Conservation (phyloP, 2,113 vertebrate genomes). For the Vimba vimba region DNA sequence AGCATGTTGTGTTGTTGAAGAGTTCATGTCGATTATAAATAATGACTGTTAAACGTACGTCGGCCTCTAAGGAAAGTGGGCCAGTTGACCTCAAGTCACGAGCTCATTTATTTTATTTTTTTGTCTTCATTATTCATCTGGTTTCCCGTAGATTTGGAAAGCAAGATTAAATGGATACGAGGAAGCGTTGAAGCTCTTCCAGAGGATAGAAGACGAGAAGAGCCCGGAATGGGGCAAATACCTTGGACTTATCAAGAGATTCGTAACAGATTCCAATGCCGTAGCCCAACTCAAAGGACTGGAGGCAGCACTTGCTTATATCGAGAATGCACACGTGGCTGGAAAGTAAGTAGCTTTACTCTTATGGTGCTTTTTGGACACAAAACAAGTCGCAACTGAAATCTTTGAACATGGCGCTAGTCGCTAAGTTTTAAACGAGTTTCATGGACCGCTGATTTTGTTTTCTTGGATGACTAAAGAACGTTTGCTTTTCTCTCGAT, state of each 20-base stretch:
- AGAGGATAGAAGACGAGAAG: constrained; percentile 97
- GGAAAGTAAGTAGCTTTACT: constrained; percentile 86
- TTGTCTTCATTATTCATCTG: not conserved
- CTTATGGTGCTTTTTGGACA: not conserved
- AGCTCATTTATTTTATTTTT: constrained; percentile 13
- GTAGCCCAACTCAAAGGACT: constrained; percentile 97
- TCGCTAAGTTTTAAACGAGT: not conserved
- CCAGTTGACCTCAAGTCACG: not conserved
- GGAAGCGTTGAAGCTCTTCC: constrained; percentile 93
- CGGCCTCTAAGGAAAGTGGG: not conserved
- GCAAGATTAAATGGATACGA: constrained; percentile 95
- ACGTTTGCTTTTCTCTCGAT: not conserved
- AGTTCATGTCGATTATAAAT: not conserved
- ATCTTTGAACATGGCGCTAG: not conserved
- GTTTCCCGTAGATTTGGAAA: constrained; percentile 87
- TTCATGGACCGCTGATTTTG: not conserved
- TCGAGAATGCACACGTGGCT: constrained; percentile 93
- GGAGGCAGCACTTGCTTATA: constrained; percentile 88
- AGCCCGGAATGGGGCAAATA: constrained; percentile 97
- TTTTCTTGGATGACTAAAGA: not conserved
- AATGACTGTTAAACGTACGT: too few species aligned
- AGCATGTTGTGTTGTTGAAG: not conserved
- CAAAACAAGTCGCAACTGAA: not conserved
- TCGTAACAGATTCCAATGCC: constrained; percentile 97
- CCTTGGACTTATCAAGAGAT: constrained; percentile 93